Conservation (phyloP, 2,113 vertebrate species). For the Callipepla californica region DNA sequence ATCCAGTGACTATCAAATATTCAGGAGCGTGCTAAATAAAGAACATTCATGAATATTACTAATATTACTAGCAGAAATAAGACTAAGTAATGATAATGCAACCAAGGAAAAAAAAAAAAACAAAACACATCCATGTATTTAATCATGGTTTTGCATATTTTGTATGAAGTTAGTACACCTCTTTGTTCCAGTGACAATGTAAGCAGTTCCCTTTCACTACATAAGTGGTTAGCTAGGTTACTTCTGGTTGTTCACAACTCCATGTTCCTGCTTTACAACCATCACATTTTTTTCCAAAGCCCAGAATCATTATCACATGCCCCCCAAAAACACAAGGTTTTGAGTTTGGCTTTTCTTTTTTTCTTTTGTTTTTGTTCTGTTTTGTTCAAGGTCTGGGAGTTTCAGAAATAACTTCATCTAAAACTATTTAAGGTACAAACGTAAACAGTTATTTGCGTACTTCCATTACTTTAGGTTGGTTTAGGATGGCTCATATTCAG, state of each 20-base stretch:
- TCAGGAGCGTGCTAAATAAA: neutral
- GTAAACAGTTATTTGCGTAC: neutral
- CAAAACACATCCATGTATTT: neutral
- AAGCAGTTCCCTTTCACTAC: neutral
- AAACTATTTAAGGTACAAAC: neutral
- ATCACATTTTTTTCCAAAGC: neutral
- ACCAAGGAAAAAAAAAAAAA: neutral
- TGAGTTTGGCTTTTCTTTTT: neutral
- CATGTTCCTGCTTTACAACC: neutral
- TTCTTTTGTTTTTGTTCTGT: neutral
- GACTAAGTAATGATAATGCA: neutral
- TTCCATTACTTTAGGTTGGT: constrained; percentile 14
- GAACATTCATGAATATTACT: neutral
- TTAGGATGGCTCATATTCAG: constrained; percentile 7
- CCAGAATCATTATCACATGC: neutral
- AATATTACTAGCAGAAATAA: constrained; percentile 5
- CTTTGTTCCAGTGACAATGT: neutral
- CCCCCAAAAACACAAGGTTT: neutral
- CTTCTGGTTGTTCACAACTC: neutral
- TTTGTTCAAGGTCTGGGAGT: neutral
- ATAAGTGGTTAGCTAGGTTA: neutral
- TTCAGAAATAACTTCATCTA: neutral
- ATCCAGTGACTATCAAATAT: neutral
- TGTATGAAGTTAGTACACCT: neutral
- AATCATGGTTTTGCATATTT: neutral